Evolutionary conservation across 2,113 vertebrate genomes (phyloP).

Genomic region (Puntigrus tetrazona): DNA sequence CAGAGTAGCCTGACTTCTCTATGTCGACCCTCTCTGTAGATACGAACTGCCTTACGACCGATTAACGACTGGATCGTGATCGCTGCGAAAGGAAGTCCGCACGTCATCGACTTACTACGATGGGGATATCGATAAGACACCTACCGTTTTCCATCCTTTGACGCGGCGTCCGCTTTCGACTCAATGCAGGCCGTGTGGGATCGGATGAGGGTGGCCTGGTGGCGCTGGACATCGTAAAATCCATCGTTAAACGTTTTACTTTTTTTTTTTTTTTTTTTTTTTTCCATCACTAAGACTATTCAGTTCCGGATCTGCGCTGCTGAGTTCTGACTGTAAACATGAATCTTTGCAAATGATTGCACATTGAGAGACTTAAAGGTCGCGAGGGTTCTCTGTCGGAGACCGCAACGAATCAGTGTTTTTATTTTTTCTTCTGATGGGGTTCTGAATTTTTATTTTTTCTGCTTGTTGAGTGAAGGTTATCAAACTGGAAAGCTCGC

Average conservation of each 20-base stretch:
- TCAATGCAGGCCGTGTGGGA: constrained; percentile 90
- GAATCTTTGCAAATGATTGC: not conserved
- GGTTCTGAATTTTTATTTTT: not conserved
- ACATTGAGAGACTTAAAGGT: not conserved
- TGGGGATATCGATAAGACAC: constrained; percentile 80
- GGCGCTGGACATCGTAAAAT: constrained; percentile 90
- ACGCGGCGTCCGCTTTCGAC: constrained; percentile 92
- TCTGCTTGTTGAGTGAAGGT: not conserved
- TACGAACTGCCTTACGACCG: constrained; percentile 95
- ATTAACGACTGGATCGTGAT: constrained; percentile 94
- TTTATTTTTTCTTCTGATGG: not conserved
- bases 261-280: too few relatives aligned
- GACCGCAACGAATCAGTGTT: not conserved
- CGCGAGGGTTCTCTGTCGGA: not conserved
- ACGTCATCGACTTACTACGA: constrained; percentile 97
- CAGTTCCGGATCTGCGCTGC: not conserved
- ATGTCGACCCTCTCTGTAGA: constrained; percentile 63
- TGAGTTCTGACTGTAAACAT: not conserved
- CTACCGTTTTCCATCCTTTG: constrained; percentile 90
- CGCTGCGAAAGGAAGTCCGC: constrained; percentile 93
- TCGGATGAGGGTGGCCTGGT: constrained; percentile 93
- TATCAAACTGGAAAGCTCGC: not conserved
- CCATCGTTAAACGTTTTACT: not conserved
- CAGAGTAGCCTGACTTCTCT: not conserved
- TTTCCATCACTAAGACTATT: not conserved